These are phyloP conservation scores for Lacanobia oleracea DNA, from an alignment of 2,888 invertebrate genomes.

Conservation along the genomic window DNA sequence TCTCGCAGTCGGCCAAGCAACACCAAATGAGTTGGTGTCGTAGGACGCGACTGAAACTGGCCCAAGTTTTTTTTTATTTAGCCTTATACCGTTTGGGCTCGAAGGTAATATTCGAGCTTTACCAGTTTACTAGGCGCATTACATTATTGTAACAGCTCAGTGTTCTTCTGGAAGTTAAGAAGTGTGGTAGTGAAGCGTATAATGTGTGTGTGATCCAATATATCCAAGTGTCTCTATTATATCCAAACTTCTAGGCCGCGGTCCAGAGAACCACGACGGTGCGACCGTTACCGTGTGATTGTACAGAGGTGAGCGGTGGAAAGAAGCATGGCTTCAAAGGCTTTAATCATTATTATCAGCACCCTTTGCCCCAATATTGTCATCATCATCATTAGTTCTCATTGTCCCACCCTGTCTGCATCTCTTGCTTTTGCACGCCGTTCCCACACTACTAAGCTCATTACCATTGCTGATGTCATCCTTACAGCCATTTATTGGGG, in stretches of 20 bases:
- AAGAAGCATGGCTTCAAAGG: constrained; percentile 47
- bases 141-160: constrained; percentile 13
- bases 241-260: constrained; percentile 61
- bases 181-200: constrained; percentile 1
- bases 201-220: background rate
- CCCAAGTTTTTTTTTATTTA: constrained; percentile 4
- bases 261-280: constrained; percentile 56
- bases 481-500: constrained; percentile 13
- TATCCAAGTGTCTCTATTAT: constrained; percentile 36
- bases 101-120: constrained; percentile 11
- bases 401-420: constrained; percentile 7
- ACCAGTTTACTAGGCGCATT: constrained; percentile 7
- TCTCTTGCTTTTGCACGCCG: constrained; percentile 2
- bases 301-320: constrained; percentile 65
- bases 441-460: background rate
- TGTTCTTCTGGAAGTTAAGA: constrained; percentile 3
- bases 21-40: background rate
- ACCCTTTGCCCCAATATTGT: constrained; percentile 12
- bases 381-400: background rate
- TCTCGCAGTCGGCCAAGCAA: background rate
- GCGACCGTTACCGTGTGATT: constrained; percentile 59
- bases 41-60: background rate
- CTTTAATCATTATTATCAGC: constrained; percentile 35
- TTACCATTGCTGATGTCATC: background rate
- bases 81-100: background rate